Conservation (phyloP, 2,888 invertebrate genomes). For the Margaritifera margaritifera region DNA sequence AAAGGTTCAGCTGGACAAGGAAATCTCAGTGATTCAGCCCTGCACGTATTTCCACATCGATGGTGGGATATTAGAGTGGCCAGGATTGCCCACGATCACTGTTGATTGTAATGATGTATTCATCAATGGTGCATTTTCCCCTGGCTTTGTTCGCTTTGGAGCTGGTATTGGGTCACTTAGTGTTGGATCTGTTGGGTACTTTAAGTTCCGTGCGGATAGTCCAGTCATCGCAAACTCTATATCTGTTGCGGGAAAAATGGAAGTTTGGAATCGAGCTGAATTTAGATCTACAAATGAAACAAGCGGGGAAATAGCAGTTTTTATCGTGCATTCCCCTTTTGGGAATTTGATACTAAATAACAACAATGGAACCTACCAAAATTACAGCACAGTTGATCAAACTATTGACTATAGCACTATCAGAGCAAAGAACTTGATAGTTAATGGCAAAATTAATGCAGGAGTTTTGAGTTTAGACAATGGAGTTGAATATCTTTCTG, state of each 20-base stretch:
- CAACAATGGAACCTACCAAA: conserved; percentile 11
- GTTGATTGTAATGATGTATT: conserved; percentile 44
- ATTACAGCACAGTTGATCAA: conserved; percentile 10
- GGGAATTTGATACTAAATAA: conserved; percentile 38
- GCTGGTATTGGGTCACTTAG: conserved; percentile 24
- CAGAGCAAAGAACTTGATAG: conserved; percentile 28
- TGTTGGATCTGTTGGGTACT: conserved; percentile 36
- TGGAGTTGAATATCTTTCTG: conserved; percentile 29
- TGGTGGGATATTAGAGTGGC: conserved; percentile 36
- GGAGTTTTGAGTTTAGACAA: conserved; percentile 24
- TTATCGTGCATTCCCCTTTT: conserved; percentile 29
- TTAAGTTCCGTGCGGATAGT: conserved; percentile 32
- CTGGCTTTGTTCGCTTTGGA: conserved; percentile 38
- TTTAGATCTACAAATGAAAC: conserved; percentile 32
- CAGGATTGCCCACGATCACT: conserved; percentile 24
- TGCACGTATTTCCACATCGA: conserved; percentile 36
- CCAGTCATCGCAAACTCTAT: conserved; percentile 35
- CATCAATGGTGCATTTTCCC: conserved; percentile 42
- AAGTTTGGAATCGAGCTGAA: conserved; percentile 37
- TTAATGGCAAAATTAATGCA: conserved; percentile 37
- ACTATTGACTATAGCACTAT: conserved; percentile 30
- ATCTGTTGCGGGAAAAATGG: conserved; percentile 37
- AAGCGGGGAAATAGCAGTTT: conserved; percentile 27
- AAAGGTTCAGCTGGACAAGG: conserved; percentile 27
- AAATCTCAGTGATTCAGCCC: conserved; percentile 34